Evolutionary conservation across 2,113 vertebrate genomes (phyloP).

Genomic region (Cavia aperea): DNA sequence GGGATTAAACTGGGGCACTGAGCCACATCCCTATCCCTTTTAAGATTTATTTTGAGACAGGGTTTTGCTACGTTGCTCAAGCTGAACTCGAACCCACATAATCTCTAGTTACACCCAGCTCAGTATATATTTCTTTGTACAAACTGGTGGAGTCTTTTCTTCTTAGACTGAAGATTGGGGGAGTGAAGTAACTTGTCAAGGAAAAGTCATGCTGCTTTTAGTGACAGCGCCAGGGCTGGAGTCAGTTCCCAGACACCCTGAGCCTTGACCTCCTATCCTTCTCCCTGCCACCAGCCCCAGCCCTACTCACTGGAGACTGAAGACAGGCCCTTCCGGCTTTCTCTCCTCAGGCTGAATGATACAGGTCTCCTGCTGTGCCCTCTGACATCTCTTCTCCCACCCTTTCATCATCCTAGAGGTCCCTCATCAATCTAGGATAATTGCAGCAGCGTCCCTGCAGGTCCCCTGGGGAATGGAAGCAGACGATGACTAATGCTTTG

Average conservation of each 20-base stretch:
- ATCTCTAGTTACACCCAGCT: background rate
- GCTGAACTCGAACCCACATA: background rate
- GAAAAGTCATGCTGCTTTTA: background rate
- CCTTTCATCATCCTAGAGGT: conserved; percentile 55
- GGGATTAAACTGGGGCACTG: background rate
- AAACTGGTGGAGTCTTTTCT: background rate
- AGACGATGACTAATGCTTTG: conserved; percentile 43
- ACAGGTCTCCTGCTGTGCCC: background rate
- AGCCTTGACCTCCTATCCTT: background rate
- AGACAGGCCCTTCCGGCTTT: background rate
- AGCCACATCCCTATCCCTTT: background rate
- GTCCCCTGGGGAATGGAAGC: background rate
- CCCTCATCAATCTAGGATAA: conserved; percentile 52
- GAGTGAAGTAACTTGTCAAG: background rate
- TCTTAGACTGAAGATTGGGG: background rate
- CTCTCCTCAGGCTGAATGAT: background rate
- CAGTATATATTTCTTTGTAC: background rate
- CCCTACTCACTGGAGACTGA: background rate
- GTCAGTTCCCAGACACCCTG: background rate
- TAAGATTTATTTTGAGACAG: background rate
- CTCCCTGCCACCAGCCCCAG: background rate
- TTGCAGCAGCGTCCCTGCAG: conserved; percentile 18
- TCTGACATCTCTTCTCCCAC: background rate
- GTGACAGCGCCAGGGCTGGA: background rate
- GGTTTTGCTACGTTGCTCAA: background rate